phyloP scores from a whole-genome alignment of 1,140 invertebrate genomes.

The Penaeus chinensis region DNA sequence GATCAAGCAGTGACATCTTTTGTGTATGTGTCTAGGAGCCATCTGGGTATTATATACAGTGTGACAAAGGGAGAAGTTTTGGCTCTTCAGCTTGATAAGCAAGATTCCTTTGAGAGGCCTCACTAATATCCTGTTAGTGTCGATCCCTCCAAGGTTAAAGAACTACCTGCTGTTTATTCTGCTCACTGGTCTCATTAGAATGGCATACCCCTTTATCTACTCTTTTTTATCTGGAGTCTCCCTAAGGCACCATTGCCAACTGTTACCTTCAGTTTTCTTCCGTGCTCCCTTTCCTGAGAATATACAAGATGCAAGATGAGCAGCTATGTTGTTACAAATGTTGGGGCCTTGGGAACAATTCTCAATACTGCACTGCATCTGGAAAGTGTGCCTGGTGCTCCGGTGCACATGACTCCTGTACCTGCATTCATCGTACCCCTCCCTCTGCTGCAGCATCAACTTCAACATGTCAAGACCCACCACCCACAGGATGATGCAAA shows the following conservation, averaged over 20 bases:
- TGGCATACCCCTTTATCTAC: constrained; percentile 7
- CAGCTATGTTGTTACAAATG: constrained; percentile 15
- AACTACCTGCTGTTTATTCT: constrained; percentile 26
- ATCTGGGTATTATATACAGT: too few species aligned
- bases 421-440: neutral
- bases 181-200: neutral
- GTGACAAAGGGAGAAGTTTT: too few species aligned
- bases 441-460: neutral
- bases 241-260: neutral
- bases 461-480: too few species aligned
- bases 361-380: too few species aligned
- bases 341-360: constrained; percentile 21
- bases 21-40: too few species aligned
- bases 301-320: neutral
- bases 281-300: constrained; percentile 16
- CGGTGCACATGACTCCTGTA: too few species aligned
- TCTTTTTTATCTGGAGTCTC: constrained; percentile 2
- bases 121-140: too few species aligned
- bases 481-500: neutral
- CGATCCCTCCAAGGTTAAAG: too few species aligned
- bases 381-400: too few species aligned
- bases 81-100: too few species aligned
- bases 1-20: too few species aligned
- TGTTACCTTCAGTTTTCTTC: constrained; percentile 27
- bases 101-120: too few species aligned